A percentile compares a stretch with the other conserved stretches of the same genome.
phyloP scores from a whole-genome alignment of 1,140 invertebrate species.

The Lucilia cuprina region DNA sequence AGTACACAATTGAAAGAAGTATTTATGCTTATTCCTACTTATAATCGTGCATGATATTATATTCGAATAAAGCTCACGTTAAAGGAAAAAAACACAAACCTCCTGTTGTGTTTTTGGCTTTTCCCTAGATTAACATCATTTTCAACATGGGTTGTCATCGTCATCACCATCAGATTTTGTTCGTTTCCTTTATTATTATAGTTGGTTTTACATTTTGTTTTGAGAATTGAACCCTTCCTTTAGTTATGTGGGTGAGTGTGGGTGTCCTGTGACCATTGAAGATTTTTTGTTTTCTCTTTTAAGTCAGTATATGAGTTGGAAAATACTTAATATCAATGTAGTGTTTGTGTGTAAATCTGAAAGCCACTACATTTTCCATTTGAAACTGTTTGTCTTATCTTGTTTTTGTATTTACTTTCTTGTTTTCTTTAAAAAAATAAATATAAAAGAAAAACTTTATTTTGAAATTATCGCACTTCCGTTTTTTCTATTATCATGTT shows the following conservation, averaged over 20 bases:
- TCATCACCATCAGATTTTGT: neutral
- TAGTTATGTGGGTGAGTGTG: too few species aligned
- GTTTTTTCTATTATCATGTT: constrained; percentile 25
- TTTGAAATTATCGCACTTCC: constrained; percentile 31
- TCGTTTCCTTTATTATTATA: neutral
- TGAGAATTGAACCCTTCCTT: too few species aligned
- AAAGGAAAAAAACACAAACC: too few species aligned
- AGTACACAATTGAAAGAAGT: too few species aligned
- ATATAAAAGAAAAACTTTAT: constrained; percentile 3
- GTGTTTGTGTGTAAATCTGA: neutral
- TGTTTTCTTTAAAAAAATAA: neutral
- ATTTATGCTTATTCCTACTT: too few species aligned
- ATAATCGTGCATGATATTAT: too few species aligned
- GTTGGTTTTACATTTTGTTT: too few species aligned
- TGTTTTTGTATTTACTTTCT: neutral
- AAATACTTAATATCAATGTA: neutral
- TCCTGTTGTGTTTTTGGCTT: constrained; percentile 7
- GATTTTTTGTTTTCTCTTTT: too few species aligned
- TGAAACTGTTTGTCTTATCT: constrained; percentile 13
- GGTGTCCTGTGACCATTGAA: too few species aligned
- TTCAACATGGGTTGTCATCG: constrained; percentile 16
- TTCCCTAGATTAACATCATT: constrained; percentile 15
- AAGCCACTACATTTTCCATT: neutral
- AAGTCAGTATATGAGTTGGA: neutral
- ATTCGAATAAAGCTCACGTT: too few species aligned